Conservation (phyloP, 2,113 vertebrate species). For the Cephalopterus ornatus region DNA sequence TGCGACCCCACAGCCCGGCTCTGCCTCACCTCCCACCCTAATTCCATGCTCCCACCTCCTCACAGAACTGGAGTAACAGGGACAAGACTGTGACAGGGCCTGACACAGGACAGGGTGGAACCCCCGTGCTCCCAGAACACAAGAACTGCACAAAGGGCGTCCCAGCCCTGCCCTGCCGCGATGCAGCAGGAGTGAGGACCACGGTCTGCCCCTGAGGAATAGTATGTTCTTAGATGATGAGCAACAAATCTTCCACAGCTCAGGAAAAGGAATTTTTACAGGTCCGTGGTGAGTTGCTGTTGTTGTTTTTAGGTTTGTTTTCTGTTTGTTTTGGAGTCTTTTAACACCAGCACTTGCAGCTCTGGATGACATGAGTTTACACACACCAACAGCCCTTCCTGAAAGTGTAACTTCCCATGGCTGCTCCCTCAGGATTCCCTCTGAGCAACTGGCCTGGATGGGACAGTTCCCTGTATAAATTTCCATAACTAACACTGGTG, state of each 20-base stretch:
- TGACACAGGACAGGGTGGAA: background rate
- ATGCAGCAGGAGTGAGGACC: background rate
- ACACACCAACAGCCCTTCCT: background rate
- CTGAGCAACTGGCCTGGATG: background rate
- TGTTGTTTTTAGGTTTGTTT: background rate
- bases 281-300: background rate
- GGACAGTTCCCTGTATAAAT: background rate
- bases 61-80: rapidly evolving
- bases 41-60: background rate
- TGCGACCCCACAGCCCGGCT: background rate
- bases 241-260: background rate
- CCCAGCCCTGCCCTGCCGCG: background rate
- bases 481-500: background rate
- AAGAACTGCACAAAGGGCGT: rapidly evolving
- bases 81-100: background rate
- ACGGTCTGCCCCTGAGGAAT: background rate
- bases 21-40: rapidly evolving
- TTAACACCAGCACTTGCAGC: background rate
- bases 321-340: background rate
- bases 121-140: rapidly evolving
- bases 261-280: background rate
- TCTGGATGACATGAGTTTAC: background rate
- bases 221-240: background rate
- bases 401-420: background rate
- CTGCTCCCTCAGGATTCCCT: background rate